These are phyloP conservation scores for Teleogryllus oceanicus DNA, from an alignment of 2,888 invertebrate species.

Conservation along the genomic window DNA sequence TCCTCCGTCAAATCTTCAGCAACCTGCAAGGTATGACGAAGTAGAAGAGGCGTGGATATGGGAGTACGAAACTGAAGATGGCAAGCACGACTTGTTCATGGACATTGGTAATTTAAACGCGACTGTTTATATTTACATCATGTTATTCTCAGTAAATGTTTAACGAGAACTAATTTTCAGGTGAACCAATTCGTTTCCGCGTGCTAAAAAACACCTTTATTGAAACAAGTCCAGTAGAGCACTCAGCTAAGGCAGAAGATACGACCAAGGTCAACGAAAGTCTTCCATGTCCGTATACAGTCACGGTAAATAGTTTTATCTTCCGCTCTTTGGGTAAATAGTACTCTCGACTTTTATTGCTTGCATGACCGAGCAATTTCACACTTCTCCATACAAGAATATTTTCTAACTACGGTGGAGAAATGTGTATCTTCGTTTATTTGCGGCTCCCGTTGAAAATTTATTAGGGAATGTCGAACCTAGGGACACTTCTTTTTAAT, in stretches of 20 bases:
- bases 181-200: neutral
- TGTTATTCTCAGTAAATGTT: neutral
- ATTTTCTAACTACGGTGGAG: no score
- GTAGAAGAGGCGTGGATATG: slow-evolving; percentile 93
- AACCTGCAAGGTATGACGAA: slow-evolving; percentile 89
- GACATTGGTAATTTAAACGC: slow-evolving; percentile 64
- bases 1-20: slow-evolving; percentile 85
- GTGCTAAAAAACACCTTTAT: neutral
- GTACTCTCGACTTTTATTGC: no score
- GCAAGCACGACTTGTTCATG: slow-evolving; percentile 89
- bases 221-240: neutral
- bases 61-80: slow-evolving; percentile 84
- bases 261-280: neutral
- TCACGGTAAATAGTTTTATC: neutral
- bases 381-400: no score
- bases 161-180: neutral
- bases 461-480: no score
- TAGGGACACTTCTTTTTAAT: no score
- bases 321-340: no score
- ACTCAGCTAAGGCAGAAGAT: neutral
- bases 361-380: no score
- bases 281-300: neutral
- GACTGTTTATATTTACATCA: neutral
- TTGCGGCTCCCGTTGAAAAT: no score
- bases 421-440: no score